Conservation (phyloP, 2,888 invertebrate genomes). For the Phasia obesa region DNA sequence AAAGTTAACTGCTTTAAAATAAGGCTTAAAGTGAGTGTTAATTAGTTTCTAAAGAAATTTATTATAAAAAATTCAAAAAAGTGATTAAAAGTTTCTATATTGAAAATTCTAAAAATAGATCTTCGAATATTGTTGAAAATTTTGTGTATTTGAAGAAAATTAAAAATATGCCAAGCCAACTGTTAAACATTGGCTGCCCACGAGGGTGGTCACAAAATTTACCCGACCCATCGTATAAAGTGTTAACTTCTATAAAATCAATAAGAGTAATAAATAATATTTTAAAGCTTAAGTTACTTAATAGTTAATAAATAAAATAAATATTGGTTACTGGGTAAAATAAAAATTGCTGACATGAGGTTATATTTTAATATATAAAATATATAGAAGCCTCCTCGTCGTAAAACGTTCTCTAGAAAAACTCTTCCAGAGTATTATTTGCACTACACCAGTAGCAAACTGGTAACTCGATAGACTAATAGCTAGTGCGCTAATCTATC, state of each 20-base stretch:
- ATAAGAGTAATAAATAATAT: neutral
- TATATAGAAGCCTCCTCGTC: too few relatives aligned
- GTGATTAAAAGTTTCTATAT: slow-evolving; percentile 16
- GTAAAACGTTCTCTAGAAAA: too few relatives aligned
- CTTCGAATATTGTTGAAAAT: slow-evolving; percentile 48
- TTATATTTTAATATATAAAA: too few relatives aligned
- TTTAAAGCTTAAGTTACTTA: neutral
- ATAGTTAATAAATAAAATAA: too few relatives aligned
- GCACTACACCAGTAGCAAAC: too few relatives aligned
- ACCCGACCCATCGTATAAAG: too few relatives aligned
- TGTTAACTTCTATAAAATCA: too few relatives aligned
- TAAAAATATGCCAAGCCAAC: slow-evolving; percentile 44
- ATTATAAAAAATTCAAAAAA: slow-evolving; percentile 31
- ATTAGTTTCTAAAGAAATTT: slow-evolving; percentile 3
- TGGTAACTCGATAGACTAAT: too few relatives aligned
- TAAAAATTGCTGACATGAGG: too few relatives aligned
- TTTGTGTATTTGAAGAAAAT: slow-evolving; percentile 55
- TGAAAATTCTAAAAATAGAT: slow-evolving; percentile 58
- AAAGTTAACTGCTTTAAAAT: slow-evolving; percentile 15
- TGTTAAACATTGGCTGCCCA: slow-evolving; percentile 2
- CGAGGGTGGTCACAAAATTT: neutral
- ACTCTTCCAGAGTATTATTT: too few relatives aligned
- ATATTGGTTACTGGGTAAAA: too few relatives aligned
- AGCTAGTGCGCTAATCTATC: too few relatives aligned
- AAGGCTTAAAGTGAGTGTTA: slow-evolving; percentile 56